phyloP scores from a whole-genome alignment of 2,888 invertebrate species.

The Lucinisca nassula region DNA sequence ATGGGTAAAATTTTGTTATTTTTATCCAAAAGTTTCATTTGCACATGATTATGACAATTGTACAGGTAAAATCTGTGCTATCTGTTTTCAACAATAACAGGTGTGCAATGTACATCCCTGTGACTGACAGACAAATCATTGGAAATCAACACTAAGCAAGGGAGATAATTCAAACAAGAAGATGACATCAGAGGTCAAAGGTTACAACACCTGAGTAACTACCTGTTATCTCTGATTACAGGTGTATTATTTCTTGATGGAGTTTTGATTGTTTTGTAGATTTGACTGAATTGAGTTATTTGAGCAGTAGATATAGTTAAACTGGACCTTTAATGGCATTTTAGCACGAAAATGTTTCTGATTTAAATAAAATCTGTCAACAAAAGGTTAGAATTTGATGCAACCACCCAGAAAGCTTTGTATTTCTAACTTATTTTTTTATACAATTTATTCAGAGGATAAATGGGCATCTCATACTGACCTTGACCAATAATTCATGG shows the following conservation, averaged over 20 bases:
- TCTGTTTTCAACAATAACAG: conserved; percentile 42
- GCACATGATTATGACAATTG: neutral
- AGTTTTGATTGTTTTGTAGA: conserved; percentile 7
- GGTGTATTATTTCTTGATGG: conserved; percentile 1
- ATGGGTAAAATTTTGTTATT: neutral
- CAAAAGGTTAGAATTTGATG: neutral
- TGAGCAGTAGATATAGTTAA: neutral
- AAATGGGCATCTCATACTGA: no score
- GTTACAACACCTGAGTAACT: neutral
- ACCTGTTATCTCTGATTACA: neutral
- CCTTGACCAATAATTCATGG: no score
- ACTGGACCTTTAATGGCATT: neutral
- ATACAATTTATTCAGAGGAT: no score
- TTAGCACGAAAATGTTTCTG: neutral
- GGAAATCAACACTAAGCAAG: conserved; percentile 57
- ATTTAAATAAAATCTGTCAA: neutral
- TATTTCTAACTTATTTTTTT: no score
- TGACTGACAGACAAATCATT: conserved; percentile 46
- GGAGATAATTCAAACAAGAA: neutral
- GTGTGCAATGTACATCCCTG: conserved; percentile 25
- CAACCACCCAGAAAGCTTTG: neutral
- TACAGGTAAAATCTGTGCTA: conserved; percentile 28
- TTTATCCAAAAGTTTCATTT: conserved; percentile 11
- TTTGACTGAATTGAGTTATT: conserved; percentile 1
- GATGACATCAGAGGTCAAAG: conserved; percentile 32